Conservation (phyloP, 2,888 invertebrate genomes). For the Chloroclystis v-ata region DNA sequence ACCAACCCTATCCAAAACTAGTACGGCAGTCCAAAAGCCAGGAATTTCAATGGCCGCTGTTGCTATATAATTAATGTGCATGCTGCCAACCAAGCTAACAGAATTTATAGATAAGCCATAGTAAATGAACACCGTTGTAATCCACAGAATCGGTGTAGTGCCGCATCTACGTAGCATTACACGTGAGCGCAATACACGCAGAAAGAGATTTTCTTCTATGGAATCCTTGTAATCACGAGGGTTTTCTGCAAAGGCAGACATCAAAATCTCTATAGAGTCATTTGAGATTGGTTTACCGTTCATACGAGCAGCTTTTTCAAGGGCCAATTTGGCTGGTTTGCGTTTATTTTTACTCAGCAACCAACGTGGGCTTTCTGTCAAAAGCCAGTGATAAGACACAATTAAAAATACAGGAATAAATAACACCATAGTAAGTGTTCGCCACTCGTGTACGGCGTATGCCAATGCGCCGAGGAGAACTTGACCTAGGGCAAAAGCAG, state of each 20-base stretch:
- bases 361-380: constrained; percentile 87
- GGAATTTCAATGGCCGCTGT: constrained; percentile 83
- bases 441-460: constrained; percentile 84
- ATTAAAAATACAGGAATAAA: constrained; percentile 83
- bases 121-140: constrained; percentile 87
- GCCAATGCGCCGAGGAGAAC: constrained; percentile 82
- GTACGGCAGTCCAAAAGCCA: constrained; percentile 81
- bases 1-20: constrained; percentile 80
- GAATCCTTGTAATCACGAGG: constrained; percentile 30
- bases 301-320: constrained; percentile 79
- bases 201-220: constrained; percentile 41
- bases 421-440: constrained; percentile 79
- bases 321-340: constrained; percentile 78
- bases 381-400: constrained; percentile 81
- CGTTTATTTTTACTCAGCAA: constrained; percentile 82
- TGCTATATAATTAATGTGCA: constrained; percentile 85
- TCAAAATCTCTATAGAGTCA: constrained; percentile 55
- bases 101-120: constrained; percentile 88
- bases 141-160: constrained; percentile 87
- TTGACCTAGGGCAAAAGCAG: constrained; percentile 85
- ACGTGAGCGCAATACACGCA: constrained; percentile 72
- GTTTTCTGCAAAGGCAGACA: constrained; percentile 50
- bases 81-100: constrained; percentile 84
- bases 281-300: constrained; percentile 77
- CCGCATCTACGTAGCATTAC: constrained; percentile 78